These are phyloP conservation scores for Drosophila niveifrons DNA, from an alignment of 2,888 invertebrate species.

Conservation along the genomic window DNA sequence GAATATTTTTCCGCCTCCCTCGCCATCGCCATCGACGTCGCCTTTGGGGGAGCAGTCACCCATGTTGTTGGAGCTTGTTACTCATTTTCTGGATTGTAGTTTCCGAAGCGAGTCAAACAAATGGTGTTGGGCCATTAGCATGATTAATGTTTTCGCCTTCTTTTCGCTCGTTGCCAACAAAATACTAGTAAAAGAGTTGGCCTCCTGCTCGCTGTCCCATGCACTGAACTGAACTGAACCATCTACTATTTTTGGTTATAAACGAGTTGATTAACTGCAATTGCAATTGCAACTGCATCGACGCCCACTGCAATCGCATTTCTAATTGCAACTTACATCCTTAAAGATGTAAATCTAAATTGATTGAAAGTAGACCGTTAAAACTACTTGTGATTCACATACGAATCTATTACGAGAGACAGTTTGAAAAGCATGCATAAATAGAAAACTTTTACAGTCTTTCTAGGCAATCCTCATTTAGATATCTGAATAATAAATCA, in stretches of 20 bases:
- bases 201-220: conserved; percentile 17
- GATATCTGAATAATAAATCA: too few species aligned
- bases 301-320: background rate
- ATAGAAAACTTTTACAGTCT: background rate
- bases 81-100: conserved; percentile 72
- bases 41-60: conserved; percentile 61
- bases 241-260: conserved; percentile 34
- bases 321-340: background rate
- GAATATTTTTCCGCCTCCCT: conserved; percentile 16
- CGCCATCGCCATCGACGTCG: conserved; percentile 25
- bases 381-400: background rate
- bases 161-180: conserved; percentile 2
- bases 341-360: background rate
- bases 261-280: conserved; percentile 12
- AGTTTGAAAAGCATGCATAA: background rate
- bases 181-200: background rate
- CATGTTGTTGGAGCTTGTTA: conserved; percentile 57
- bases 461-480: too few species aligned
- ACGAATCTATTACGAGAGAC: background rate
- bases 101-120: conserved; percentile 44
- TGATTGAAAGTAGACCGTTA: background rate
- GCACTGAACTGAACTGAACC: background rate
- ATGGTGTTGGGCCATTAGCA: conserved; percentile 73
- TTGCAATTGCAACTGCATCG: background rate
- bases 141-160: conserved; percentile 69